A percentile compares a stretch with the other conserved stretches of the same genome.
Evolutionary conservation across 2,888 invertebrate genomes (phyloP).

Genomic region (Coecobrya sp.): DNA sequence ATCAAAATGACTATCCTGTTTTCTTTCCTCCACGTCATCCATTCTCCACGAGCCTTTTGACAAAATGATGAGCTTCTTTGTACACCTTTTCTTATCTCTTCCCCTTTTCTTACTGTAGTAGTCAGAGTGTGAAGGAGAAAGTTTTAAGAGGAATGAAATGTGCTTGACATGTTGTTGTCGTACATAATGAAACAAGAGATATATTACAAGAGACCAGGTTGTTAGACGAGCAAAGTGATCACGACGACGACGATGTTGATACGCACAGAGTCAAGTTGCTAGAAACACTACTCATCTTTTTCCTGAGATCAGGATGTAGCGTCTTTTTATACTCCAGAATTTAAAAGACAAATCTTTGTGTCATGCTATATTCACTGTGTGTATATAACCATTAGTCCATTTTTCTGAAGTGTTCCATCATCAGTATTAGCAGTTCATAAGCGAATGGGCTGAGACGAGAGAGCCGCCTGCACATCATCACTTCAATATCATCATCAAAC

Average conservation of each 20-base stretch:
- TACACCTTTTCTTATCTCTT: constrained; percentile 50
- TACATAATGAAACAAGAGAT: constrained; percentile 64
- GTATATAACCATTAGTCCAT: constrained; percentile 63
- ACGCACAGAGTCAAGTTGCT: constrained; percentile 8
- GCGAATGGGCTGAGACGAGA: neutral
- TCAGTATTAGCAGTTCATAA: constrained; percentile 80
- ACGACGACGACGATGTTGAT: neutral
- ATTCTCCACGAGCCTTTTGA: constrained; percentile 16
- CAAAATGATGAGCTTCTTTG: constrained; percentile 50
- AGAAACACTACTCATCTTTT: neutral
- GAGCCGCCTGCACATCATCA: neutral
- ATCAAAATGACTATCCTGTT: constrained; percentile 75
- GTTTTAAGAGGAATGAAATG: constrained; percentile 61
- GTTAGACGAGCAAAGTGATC: constrained; percentile 18
- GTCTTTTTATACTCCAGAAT: neutral
- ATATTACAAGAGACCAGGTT: constrained; percentile 41
- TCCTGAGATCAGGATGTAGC: neutral
- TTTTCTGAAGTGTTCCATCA: constrained; percentile 6
- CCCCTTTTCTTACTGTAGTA: neutral
- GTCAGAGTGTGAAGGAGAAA: neutral
- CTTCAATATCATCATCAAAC: constrained; percentile 30
- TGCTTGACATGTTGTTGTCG: constrained; percentile 63
- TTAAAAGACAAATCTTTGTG: constrained; percentile 28
- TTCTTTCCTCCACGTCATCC: neutral
- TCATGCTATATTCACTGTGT: neutral